Base-by-base conservation (phyloP, 2,113 vertebrate genomes). In the Urocolius indicus region DNA sequence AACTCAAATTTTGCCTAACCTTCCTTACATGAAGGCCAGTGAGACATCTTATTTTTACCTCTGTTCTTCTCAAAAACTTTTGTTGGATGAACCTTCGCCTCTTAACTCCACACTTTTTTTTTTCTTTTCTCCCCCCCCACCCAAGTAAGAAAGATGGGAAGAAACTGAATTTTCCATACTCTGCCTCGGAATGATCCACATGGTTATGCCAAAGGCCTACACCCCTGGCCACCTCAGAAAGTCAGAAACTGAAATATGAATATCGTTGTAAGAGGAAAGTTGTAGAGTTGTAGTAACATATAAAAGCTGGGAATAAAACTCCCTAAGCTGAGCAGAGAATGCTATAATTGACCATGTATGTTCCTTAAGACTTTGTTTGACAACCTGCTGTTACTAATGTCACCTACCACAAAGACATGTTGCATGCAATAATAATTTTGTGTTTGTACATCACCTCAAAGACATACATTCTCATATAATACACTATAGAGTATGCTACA, bases 31-130 rank as follows among this genome's bases (percentile, higher is more conserved):
- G 11, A n/a, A 81, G 21, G n/a, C 6, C 29, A 83, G 21, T 19
- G 38, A 62, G 7, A 18, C 11, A 27, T 38, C 17, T 55, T 43
- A 15, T 43, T 93, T 91, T 84, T 65, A 66, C 18, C 6, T 79
- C 19, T 79, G 7, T 68, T 69, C 89, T 86, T 36, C 41, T 75
- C 48, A n/a, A 89, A 89, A 51, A 89, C 10, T 77, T 87, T 49
- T 11, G 4, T n/a, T 86, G 29, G 29, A 67, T 61, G 13, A 90
- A 9, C 5, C 22, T 67, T 87, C 0, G 0, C 21, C 13, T 4
- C n/a, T 2, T 5, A 80, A 10, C 1, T n/a, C 9, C 13, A 20
- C 2, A 5, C 11, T 3, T 68, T 22, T 52, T 6, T 49, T 27
- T 41, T 27, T 19, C 29, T 63, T 27, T 49, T 21, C 8, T 38